Base-by-base conservation (phyloP, 2,113 vertebrate genomes). In the Illadopsis cleaveri region DNA sequence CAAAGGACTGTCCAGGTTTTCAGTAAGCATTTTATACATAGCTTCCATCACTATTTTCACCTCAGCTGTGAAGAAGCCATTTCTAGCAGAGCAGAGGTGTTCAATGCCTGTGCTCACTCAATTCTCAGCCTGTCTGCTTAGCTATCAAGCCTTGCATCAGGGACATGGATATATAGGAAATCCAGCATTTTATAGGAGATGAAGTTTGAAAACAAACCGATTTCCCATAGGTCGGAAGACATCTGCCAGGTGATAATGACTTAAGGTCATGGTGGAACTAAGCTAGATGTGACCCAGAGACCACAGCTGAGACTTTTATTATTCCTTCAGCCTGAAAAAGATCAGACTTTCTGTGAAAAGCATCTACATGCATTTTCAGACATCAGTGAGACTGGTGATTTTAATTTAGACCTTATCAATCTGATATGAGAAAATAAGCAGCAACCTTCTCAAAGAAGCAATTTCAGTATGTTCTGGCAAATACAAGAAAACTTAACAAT, bases 161-260 rank as follows among this genome's bases (percentile, higher is more conserved):
- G 14, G 23, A 30, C 76, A 11, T 16, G 78, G 50, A 33, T 75
- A 48, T 21, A 25, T 12, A 76, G 48, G 71, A 93, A 79, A 76
- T 40, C 4, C 47, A 82, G 14, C 40, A 53, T 68, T 30, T 90
- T 51, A 27, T 12, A 64, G 77, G 45, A 89, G 47, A 44, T 28
- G 31, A 80, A 57, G 57, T 82, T 82, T 69, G 57, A 79, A 89
- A 92, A 78, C 31, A 86, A 64, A 64, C 44, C 7, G 13, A 57
- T 94, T 94, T 91, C 61, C 73, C 20, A 40, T 56, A 75, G 40
- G 45, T 68, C 14, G 0, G 56, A 89, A 95, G 60, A 82, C 54
- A 91, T 40, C 47, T 94, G 56, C 24, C 60, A 71, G 33, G 27
- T 71, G 47, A 44, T 81, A 95, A 84, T 71, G 68, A 92, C 56